Evolutionary conservation across 2,797 vertebrate species (phyloP).

Genomic region (Tarsius wallacei): DNA sequence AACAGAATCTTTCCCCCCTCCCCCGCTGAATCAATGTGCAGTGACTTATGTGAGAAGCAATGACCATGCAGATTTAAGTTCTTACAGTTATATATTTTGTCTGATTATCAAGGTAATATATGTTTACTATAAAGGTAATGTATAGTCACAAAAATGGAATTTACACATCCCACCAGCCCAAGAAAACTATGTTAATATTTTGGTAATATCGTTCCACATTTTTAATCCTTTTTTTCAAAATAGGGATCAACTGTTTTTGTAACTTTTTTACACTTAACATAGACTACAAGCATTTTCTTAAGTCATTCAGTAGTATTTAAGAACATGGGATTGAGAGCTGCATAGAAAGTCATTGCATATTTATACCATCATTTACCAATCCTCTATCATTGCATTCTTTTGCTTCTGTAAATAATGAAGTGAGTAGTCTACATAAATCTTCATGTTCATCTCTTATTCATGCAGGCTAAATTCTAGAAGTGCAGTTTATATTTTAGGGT

Average conservation of each 20-base stretch:
- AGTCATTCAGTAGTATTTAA: neutral
- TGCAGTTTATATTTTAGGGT: neutral
- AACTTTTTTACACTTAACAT: neutral
- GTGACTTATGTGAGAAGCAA: neutral
- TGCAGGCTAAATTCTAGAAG: neutral
- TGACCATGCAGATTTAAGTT: neutral
- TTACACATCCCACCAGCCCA: neutral
- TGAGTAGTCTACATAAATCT: neutral
- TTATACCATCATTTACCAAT: neutral
- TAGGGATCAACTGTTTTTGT: neutral
- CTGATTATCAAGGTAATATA: neutral
- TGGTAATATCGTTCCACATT: neutral
- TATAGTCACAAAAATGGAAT: constrained; percentile 15
- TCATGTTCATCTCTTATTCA: neutral
- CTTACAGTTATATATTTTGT: neutral
- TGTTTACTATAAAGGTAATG: neutral
- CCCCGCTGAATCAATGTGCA: neutral
- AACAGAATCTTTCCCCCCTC: neutral
- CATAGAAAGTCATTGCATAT: neutral
- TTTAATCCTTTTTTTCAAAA: neutral
- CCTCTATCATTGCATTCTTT: neutral
- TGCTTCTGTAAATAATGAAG: neutral
- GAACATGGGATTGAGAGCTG: neutral
- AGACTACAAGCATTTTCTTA: neutral
- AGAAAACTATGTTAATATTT: constrained; percentile 38